phyloP scores from a whole-genome alignment of 2,797 vertebrate species.

The Periophthalmus magnuspinnatus region DNA sequence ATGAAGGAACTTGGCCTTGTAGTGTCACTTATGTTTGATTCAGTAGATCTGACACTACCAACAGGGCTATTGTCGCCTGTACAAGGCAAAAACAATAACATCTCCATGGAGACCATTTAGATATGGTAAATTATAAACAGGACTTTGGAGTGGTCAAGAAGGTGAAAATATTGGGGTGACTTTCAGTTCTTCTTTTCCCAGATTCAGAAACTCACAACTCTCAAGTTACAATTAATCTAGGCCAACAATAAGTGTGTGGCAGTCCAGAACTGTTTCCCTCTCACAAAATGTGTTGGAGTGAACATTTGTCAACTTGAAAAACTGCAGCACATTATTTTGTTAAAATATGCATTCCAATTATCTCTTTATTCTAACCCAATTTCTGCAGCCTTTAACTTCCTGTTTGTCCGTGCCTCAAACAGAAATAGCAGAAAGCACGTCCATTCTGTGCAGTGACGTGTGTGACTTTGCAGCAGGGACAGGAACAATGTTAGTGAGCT shows the following conservation, averaged over 20 bases:
- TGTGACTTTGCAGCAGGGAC: constrained; percentile 66
- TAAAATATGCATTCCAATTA: not conserved
- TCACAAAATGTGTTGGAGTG: not conserved
- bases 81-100: too few relatives aligned
- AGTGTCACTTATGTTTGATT: too few relatives aligned
- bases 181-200: too few relatives aligned
- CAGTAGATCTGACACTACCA: too few relatives aligned
- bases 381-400: not conserved
- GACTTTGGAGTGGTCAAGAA: not conserved
- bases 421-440: constrained; percentile 21
- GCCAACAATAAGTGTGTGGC: too few relatives aligned
- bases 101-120: not conserved
- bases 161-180: not conserved
- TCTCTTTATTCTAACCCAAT: constrained; percentile 1
- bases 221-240: too few relatives aligned
- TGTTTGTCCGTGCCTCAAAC: not conserved
- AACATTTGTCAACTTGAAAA: not conserved
- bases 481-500: constrained; percentile 53
- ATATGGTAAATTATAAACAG: not conserved
- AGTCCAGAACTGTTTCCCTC: not conserved
- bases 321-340: not conserved
- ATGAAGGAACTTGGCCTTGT: too few relatives aligned
- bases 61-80: too few relatives aligned
- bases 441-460: constrained; percentile 24
- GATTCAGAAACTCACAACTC: too few relatives aligned